Evolutionary conservation across 92 coral and sea anemone genomes (phyloP).

Genomic region (Porites rus): DNA sequence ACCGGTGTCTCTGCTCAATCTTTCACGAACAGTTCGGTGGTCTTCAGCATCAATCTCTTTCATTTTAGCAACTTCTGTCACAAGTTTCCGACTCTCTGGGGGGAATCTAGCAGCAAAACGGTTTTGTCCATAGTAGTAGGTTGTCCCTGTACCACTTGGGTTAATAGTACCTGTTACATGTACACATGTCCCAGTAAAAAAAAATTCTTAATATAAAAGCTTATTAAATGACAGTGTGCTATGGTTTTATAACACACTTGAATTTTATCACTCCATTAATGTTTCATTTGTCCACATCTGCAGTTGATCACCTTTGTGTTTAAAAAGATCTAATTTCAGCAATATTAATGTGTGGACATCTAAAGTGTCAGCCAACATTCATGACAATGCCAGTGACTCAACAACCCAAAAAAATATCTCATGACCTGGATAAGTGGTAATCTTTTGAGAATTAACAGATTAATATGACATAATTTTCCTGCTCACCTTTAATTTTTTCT

Average conservation of each 20-base stretch:
- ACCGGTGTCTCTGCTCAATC: conserved; percentile 51
- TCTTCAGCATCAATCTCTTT: conserved; percentile 60
- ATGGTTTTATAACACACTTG: not conserved
- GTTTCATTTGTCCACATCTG: no score
- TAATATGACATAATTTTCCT: not conserved
- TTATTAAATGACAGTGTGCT: not conserved
- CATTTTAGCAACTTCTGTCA: conserved; percentile 50
- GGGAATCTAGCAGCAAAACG: conserved; percentile 56
- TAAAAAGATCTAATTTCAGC: no score
- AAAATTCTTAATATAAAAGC: not conserved
- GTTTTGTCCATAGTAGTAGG: conserved; percentile 63
- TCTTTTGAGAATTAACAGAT: not conserved
- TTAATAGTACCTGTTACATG: conserved; percentile 3
- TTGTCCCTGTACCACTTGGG: conserved; percentile 11
- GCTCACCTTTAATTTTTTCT: conserved; percentile 64
- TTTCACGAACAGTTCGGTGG: conserved; percentile 60
- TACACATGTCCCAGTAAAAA: not conserved
- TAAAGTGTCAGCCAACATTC: no score
- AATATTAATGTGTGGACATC: no score
- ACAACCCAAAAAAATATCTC: not conserved
- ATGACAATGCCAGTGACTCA: no score
- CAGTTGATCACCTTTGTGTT: no score
- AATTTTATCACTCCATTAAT: not conserved
- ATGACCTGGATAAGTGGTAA: not conserved
- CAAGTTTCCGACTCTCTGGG: conserved; percentile 44